Evolutionary conservation across 2,113 vertebrate genomes (phyloP).

Genomic region (Bubalus kerabau): DNA sequence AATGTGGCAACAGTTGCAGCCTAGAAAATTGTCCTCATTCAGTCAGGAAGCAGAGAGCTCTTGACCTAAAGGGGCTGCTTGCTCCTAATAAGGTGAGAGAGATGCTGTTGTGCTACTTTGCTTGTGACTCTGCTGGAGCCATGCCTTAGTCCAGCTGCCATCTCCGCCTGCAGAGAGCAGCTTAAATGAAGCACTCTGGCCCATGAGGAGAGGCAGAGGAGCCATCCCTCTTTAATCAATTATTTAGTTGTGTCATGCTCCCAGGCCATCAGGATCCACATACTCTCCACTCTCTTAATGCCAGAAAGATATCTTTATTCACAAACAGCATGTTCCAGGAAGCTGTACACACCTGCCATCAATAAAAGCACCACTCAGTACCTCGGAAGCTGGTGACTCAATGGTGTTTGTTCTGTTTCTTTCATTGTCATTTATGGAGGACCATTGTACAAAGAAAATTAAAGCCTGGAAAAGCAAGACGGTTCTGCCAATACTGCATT

Average conservation of each 20-base stretch:
- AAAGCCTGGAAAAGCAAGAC: slow-evolving; percentile 23
- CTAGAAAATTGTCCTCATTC: not conserved
- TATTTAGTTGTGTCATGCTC: slow-evolving; percentile 44
- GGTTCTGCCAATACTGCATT: not conserved
- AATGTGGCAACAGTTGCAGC: not conserved
- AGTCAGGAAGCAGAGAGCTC: not conserved
- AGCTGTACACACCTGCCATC: slow-evolving; percentile 39
- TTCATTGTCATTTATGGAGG: slow-evolving; percentile 18
- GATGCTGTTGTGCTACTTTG: not conserved
- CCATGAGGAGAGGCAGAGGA: not conserved
- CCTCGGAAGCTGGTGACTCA: slow-evolving; percentile 27
- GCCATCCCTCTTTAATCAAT: slow-evolving; percentile 30
- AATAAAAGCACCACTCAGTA: slow-evolving; percentile 21
- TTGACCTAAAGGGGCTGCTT: not conserved
- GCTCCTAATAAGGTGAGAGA: not conserved
- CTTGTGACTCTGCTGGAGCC: not conserved
- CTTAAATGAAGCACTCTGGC: not conserved
- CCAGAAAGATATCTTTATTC: slow-evolving; percentile 47
- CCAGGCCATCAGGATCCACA: not conserved
- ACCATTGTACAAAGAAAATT: slow-evolving; percentile 24
- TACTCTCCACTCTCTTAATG: slow-evolving; percentile 3
- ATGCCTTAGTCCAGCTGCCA: not conserved
- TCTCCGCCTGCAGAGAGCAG: not conserved
- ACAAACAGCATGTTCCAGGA: slow-evolving; percentile 63
- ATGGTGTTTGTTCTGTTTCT: slow-evolving; percentile 34